Conservation (phyloP, 2,797 vertebrate genomes). For the Pseudocheirus occidentalis region DNA sequence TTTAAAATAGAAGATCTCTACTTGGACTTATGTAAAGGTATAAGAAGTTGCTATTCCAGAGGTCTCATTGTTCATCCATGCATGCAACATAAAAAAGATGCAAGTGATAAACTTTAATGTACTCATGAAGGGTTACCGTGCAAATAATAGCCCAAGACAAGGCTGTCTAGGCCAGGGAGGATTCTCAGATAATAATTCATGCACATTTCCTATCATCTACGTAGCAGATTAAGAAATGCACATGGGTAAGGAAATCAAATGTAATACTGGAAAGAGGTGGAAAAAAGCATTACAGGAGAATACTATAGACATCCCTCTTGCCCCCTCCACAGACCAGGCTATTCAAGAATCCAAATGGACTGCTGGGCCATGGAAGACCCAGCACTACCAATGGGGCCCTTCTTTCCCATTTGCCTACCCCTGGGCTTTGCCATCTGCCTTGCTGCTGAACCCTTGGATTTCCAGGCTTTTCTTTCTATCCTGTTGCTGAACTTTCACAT, state of each 20-base stretch:
- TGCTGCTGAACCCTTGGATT: neutral
- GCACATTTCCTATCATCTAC: neutral
- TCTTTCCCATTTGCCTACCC: neutral
- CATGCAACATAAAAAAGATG: slow-evolving; percentile 37
- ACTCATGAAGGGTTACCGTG: slow-evolving; percentile 7
- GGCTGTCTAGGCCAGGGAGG: neutral
- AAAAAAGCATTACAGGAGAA: neutral
- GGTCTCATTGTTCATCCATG: slow-evolving; percentile 18
- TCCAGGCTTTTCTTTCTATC: neutral
- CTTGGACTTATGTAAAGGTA: slow-evolving; percentile 24
- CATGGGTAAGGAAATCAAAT: neutral
- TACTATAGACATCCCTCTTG: neutral
- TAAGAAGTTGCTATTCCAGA: slow-evolving; percentile 39
- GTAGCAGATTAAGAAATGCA: neutral
- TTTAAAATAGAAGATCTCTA: slow-evolving; percentile 33
- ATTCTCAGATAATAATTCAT: neutral
- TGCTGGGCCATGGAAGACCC: neutral
- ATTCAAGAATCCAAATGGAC: neutral
- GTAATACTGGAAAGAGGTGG: neutral
- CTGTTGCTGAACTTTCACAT: neutral
- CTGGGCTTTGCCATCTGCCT: neutral
- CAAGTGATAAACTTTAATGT: slow-evolving; percentile 21
- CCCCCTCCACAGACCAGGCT: neutral
- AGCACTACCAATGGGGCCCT: neutral
- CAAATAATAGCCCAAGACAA: neutral